Base-by-base conservation (phyloP, 2,888 invertebrate genomes). In the Spisula solida region DNA sequence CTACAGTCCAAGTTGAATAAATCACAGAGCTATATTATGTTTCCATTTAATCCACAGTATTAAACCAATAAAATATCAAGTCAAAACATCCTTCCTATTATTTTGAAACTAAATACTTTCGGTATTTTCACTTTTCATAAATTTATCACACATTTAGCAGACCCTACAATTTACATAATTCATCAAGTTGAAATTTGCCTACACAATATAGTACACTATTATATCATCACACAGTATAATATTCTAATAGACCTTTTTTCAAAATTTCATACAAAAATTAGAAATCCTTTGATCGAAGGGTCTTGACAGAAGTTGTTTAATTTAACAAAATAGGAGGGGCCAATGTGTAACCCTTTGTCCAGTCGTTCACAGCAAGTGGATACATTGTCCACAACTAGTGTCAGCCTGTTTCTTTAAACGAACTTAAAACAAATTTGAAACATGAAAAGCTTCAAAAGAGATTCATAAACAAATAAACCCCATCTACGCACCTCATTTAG, bases 291-390 rank as follows among this genome's bases (percentile, higher is more conserved):
- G 80, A 48, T 80, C 48, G 48, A 31, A 78, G 34, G 20, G 56
- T 75, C 20, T 56, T 88, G 88, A 70, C 88, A 88, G 70, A 81
- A 85, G 81, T 82, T 88, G 88, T 66, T n/a, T 34, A 81, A 41
- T 85, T 80, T 20, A 48, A 25, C 31, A 31, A 55, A 84, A 82
- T 85, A 81, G 88, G 81, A 55, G 88, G 85, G 56, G 84, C 41
- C 70, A 70, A 75, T 56, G 75, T 75, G 66, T 75, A 84, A 55
- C 47, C 81, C 56, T 56, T 88, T 88, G 88, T 88, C 51, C 25
- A 20, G 16, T 85, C 78, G 41, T 51, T 78, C 29, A 51, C 78
- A 84, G 70, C 78, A 31, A 84, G 75, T 51, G n/a, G 47, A 20
- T 75, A 18, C 34, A 34, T 83, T 83, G 83, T 70, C 47, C 83